Evolutionary conservation across 2,113 vertebrate genomes (phyloP).

Genomic region (Synchiropus splendidus): DNA sequence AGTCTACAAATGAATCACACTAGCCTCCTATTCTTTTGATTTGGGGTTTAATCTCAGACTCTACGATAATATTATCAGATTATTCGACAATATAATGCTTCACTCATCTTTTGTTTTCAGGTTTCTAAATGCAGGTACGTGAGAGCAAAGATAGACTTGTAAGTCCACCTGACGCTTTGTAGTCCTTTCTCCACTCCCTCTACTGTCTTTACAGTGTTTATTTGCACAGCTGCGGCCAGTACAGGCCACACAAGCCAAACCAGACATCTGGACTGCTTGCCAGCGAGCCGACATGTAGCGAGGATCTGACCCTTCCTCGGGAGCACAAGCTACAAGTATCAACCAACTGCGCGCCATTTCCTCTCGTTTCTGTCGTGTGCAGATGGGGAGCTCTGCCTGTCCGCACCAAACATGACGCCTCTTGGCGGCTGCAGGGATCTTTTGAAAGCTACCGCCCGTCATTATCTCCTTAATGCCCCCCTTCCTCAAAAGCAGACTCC

Average conservation of each 20-base stretch:
- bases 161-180: too few species aligned
- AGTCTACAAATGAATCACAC: too few species aligned
- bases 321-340: slow-evolving; percentile 47
- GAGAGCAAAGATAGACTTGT: too few species aligned
- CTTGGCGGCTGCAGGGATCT: slow-evolving; percentile 39
- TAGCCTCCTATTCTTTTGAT: too few species aligned
- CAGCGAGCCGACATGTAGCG: slow-evolving; percentile 33
- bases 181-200: too few species aligned
- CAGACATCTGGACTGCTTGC: slow-evolving; percentile 48
- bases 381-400: too few species aligned
- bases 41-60: too few species aligned
- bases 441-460: slow-evolving; percentile 41
- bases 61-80: too few species aligned
- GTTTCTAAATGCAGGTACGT: too few species aligned
- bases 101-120: too few species aligned
- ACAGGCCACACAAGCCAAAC: slow-evolving; percentile 41
- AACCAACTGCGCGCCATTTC: slow-evolving; percentile 23
- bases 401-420: slow-evolving; percentile 18
- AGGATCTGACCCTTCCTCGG: slow-evolving; percentile 45
- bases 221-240: slow-evolving; percentile 55
- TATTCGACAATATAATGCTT: too few species aligned
- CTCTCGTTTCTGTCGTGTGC: slow-evolving; percentile 28
- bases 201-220: too few species aligned
- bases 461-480: slow-evolving; percentile 64
- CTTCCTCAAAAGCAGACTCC: slow-evolving; percentile 53